These are phyloP conservation scores for Enoplolaimus lenunculus DNA, from an alignment of 2,888 invertebrate genomes.

Conservation along the genomic window DNA sequence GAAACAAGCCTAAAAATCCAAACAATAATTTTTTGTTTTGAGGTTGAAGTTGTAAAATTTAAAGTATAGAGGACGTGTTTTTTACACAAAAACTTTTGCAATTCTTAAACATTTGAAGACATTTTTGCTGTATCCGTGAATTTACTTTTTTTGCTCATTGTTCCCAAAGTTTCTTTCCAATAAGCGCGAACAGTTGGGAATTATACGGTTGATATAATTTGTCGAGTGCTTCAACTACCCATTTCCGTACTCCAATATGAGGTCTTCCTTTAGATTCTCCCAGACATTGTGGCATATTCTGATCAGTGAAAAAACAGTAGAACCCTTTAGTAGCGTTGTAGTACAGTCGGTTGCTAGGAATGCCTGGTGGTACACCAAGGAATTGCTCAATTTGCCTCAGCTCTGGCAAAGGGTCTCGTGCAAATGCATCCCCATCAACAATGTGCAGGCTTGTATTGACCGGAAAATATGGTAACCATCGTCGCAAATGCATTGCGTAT, in stretches of 20 bases:
- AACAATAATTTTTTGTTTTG: too few species aligned
- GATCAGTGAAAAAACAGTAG: slow-evolving; percentile 53
- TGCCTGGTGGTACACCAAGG: slow-evolving; percentile 56
- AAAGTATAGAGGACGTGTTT: too few species aligned
- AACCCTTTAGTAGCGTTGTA: slow-evolving; percentile 93
- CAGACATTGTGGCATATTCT: slow-evolving; percentile 27
- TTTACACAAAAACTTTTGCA: too few species aligned
- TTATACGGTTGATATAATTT: too few species aligned
- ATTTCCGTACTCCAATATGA: slow-evolving; percentile 29
- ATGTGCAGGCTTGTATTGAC: slow-evolving; percentile 65
- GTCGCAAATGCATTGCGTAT: slow-evolving; percentile 73
- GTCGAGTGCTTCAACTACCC: slow-evolving; percentile 24
- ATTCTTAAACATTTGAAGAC: too few species aligned
- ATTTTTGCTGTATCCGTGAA: too few species aligned
- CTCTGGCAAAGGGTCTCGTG: slow-evolving; percentile 75
- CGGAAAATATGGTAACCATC: slow-evolving; percentile 83
- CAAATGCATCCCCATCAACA: slow-evolving; percentile 80
- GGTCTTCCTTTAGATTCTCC: slow-evolving; percentile 32
- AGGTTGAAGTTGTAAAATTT: too few species aligned
- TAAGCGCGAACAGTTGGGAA: too few species aligned
- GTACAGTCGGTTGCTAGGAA: slow-evolving; percentile 74
- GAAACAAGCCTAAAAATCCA: too few species aligned
- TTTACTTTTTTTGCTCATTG: too few species aligned
- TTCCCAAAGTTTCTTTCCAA: too few species aligned
- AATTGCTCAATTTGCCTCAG: slow-evolving; percentile 72